Percentiles rank a stretch among this genome's conserved stretches.
Evolutionary conservation across 2,797 vertebrate genomes (phyloP).

Genomic region (Diceros bicornis): DNA sequence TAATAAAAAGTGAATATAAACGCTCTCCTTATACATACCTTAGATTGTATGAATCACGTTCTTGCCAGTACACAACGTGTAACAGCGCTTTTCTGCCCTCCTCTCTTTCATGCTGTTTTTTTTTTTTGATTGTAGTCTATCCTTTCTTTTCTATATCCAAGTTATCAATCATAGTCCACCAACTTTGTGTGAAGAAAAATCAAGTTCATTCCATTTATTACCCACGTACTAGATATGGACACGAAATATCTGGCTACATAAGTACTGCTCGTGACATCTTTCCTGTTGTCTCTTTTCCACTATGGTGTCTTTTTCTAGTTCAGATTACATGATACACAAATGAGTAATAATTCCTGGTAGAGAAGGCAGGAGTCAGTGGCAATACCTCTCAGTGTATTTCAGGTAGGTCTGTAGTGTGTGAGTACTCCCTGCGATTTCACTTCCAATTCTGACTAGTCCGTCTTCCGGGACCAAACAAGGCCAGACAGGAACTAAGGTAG

Average conservation of each 20-base stretch:
- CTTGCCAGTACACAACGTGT: neutral
- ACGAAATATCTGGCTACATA: neutral
- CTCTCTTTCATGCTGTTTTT: neutral
- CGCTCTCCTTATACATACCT: neutral
- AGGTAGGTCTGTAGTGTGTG: neutral
- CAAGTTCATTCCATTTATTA: slow-evolving; percentile 34
- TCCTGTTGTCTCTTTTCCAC: slow-evolving; percentile 43
- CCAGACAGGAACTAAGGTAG: neutral
- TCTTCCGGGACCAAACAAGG: slow-evolving; percentile 16
- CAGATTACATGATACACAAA: slow-evolving; percentile 61
- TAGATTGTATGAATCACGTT: slow-evolving; percentile 41
- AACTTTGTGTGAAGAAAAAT: slow-evolving; percentile 49
- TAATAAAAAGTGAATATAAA: slow-evolving; percentile 19
- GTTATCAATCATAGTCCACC: neutral
- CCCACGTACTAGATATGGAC: neutral
- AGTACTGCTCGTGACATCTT: slow-evolving; percentile 3
- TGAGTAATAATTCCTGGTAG: slow-evolving; percentile 78
- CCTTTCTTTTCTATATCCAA: slow-evolving; percentile 38
- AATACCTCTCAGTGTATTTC: slow-evolving; percentile 27
- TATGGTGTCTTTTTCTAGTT: slow-evolving; percentile 39
- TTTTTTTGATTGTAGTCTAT: neutral
- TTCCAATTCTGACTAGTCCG: neutral
- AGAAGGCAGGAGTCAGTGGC: slow-evolving; percentile 41
- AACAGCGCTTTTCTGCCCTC: neutral
- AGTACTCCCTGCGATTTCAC: neutral